phyloP scores from a whole-genome alignment of 2,797 vertebrate species.

The Sebastes oblongus region DNA sequence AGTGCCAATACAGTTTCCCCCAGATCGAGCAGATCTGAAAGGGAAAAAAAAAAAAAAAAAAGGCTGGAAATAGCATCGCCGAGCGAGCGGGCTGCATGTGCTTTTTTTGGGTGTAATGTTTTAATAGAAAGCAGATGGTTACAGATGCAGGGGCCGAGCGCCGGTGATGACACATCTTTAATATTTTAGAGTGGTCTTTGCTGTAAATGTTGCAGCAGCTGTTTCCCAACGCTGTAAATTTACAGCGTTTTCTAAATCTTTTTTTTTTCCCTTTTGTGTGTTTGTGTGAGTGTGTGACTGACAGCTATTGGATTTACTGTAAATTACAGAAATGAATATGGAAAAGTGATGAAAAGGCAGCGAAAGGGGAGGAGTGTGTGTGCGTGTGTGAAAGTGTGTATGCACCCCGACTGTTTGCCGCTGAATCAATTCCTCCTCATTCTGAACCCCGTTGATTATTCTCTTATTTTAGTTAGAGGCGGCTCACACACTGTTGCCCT shows the following conservation, averaged over 20 bases:
- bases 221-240: conserved; percentile 83
- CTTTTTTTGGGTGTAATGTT: conserved; percentile 77
- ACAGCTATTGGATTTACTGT: conserved; percentile 87
- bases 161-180: conserved; percentile 84
- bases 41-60: neutral
- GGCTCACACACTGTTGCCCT: conserved; percentile 60
- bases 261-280: conserved; percentile 20
- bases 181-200: conserved; percentile 88
- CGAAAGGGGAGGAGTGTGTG: conserved; percentile 22
- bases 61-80: conserved; percentile 66
- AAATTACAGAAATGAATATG: conserved; percentile 86
- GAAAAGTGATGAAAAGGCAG: conserved; percentile 78
- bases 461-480: conserved; percentile 68
- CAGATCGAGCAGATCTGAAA: conserved; percentile 50
- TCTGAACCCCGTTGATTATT: conserved; percentile 74
- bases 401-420: conserved; percentile 62
- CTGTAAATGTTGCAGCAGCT: conserved; percentile 86
- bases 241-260: conserved; percentile 58
- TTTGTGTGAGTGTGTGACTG: conserved; percentile 66
- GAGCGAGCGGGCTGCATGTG: conserved; percentile 38
- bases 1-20: conserved; percentile 60
- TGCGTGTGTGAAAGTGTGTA: conserved; percentile 5
- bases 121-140: conserved; percentile 87
- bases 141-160: conserved; percentile 76
- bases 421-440: conserved; percentile 73